These are phyloP conservation scores for Aquatica leii DNA, from an alignment of 2,888 invertebrate species.

Conservation along the genomic window DNA sequence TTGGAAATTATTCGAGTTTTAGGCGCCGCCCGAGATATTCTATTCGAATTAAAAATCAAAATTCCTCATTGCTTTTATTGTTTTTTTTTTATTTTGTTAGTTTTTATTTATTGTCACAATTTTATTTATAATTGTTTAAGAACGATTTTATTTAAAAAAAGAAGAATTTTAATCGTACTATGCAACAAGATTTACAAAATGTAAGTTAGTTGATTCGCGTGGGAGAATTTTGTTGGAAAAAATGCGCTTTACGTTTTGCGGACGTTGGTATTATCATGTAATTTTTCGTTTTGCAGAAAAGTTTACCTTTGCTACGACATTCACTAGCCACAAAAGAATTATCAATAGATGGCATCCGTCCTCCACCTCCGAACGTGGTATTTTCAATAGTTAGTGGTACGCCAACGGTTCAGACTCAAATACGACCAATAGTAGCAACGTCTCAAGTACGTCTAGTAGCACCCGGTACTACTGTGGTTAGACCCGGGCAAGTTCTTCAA, in stretches of 20 bases:
- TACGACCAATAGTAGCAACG: conserved; percentile 63
- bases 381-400: conserved; percentile 64
- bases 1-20: too few species aligned
- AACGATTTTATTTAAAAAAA: background rate
- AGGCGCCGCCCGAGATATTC: too few species aligned
- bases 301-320: conserved; percentile 90
- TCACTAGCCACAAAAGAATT: conserved; percentile 90
- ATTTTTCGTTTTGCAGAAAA: conserved; percentile 74
- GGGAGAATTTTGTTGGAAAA: background rate
- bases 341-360: conserved; percentile 92
- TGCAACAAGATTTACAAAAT: conserved; percentile 30
- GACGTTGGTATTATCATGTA: background rate
- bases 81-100: conserved; percentile 20
- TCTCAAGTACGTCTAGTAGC: conserved; percentile 72
- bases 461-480: conserved; percentile 61
- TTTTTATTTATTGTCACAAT: conserved; percentile 12
- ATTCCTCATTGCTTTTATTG: too few species aligned
- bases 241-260: background rate
- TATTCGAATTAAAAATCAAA: too few species aligned
- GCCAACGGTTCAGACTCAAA: conserved; percentile 57
- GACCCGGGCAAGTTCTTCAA: conserved; percentile 64
- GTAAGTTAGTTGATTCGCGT: conserved; percentile 15
- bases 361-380: conserved; percentile 80
- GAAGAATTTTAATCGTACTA: conserved; percentile 18
- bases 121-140: conserved; percentile 14